These are phyloP conservation scores for Helicoverpa armigera DNA, from an alignment of 1,140 invertebrate genomes.

Conservation along the genomic window DNA sequence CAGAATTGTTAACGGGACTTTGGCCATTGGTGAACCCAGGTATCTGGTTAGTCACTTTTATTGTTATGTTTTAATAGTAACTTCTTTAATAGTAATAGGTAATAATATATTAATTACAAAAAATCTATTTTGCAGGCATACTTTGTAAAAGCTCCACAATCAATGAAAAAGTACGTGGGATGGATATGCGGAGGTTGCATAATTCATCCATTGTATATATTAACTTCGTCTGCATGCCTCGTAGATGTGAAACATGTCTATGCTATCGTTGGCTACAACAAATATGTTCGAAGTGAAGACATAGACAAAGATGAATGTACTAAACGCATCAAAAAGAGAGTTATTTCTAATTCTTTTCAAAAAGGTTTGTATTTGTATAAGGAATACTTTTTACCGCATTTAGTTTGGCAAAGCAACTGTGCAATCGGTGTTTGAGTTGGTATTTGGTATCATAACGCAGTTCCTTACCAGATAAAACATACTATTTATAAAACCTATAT, in stretches of 20 bases:
- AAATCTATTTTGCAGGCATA: not conserved
- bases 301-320: slow-evolving; percentile 43
- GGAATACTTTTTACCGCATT: not conserved
- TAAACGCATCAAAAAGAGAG: slow-evolving; percentile 27
- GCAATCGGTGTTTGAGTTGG: not conserved
- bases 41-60: not conserved
- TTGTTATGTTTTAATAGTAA: too few relatives aligned
- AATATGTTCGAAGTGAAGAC: slow-evolving; percentile 33
- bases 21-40: not conserved
- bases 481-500: not conserved
- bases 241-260: slow-evolving; percentile 33
- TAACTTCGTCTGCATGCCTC: slow-evolving; percentile 39
- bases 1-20: slow-evolving; percentile 1
- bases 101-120: too few relatives aligned
- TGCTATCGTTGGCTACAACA: slow-evolving; percentile 48
- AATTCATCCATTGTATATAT: slow-evolving; percentile 18
- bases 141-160: not conserved
- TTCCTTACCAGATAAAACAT: too few relatives aligned
- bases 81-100: too few relatives aligned
- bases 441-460: not conserved
- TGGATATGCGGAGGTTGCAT: slow-evolving; percentile 37
- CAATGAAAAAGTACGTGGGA: not conserved
- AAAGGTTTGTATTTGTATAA: not conserved
- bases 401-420: not conserved
- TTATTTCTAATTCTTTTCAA: slow-evolving; percentile 17